Evolutionary conservation across 2,888 invertebrate species (phyloP), one percentile per base, ranked within the genome.

Genomic region (Coleophora deauratella): DNA sequence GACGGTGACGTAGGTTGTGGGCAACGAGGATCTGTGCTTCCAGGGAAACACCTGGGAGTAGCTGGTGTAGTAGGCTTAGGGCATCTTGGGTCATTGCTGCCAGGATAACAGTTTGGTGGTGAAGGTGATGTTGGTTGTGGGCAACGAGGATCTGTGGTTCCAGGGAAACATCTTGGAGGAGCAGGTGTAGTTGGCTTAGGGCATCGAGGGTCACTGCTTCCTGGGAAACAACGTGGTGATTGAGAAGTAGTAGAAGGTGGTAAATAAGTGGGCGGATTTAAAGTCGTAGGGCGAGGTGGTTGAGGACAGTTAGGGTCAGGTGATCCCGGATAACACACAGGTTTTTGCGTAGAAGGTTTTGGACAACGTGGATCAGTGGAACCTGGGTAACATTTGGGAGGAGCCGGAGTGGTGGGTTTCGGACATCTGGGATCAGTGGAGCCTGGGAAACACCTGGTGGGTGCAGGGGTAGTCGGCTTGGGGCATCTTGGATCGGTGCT

Each of bases 301-400:
- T 51, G 50, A 1, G 70, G 63, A 39, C 76, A 78, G 9, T 57
- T 46, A 3, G 73, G 68, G 44, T 71, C 66, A 8, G 50, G 51
- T 8, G 46, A 46, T 2, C 52, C 52, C 1, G 55, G 55, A 34
- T 47, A 63, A 42, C 62, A 63, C 1, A 39, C 43, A 27, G 52
- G 57, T 35, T 37, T 46, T 43, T 54, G 47, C 42, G 55, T 40
- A 1, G 48, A 43, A 0, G 37, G 45, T 0, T 58, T 55, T 9
- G 57, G 45, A 2, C 50, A 52, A 0, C 43, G 38, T 0, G 41
- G 38, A 14, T 52, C 52, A 0, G 33, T 43, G 8, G 39, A 43
- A 1, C 46, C 51, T 1, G 51, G 44, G 15, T 28, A 49, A 28
- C 52, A 52, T 9, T 21, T 21, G 7, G 40, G 40, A 8, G 30